Evolutionary conservation across 2,888 invertebrate genomes (phyloP).

Genomic region (Boloria selene): DNA sequence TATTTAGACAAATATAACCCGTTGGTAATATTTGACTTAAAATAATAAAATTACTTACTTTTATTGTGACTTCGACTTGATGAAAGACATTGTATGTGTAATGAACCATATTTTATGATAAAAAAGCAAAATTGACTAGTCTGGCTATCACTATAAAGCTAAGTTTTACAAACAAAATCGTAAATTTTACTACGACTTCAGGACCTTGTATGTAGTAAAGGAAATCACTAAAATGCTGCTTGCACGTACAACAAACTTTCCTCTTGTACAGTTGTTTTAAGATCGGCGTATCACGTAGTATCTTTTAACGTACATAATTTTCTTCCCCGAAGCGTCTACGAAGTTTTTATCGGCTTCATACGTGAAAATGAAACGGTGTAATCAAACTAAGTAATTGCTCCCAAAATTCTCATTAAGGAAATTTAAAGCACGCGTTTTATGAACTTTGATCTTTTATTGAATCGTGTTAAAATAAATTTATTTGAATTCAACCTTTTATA

Average conservation of each 20-base stretch:
- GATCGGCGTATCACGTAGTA: conserved; percentile 20
- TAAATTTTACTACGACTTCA: too few relatives aligned
- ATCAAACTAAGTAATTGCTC: conserved; percentile 52
- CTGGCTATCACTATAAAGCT: too few relatives aligned
- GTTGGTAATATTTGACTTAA: too few relatives aligned
- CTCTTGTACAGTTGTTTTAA: conserved; percentile 7
- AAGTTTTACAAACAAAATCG: too few relatives aligned
- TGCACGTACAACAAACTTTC: neutral
- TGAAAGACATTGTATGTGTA: too few relatives aligned
- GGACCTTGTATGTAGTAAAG: too few relatives aligned
- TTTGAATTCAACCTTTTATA: conserved; percentile 30
- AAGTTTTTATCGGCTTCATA: conserved; percentile 73
- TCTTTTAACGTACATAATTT: conserved; percentile 45
- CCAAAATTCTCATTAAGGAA: conserved; percentile 51
- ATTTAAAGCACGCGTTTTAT: conserved; percentile 45
- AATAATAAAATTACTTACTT: too few relatives aligned
- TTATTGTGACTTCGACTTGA: too few relatives aligned
- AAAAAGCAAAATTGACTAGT: too few relatives aligned
- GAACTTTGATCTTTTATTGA: conserved; percentile 45
- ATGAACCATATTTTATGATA: too few relatives aligned
- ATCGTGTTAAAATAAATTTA: conserved; percentile 39
- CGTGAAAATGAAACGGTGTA: conserved; percentile 62
- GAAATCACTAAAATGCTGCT: neutral
- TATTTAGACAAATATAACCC: too few relatives aligned
- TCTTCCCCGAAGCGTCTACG: conserved; percentile 57